Conservation (phyloP, 1,140 invertebrate genomes). For the Planococcus citri region DNA sequence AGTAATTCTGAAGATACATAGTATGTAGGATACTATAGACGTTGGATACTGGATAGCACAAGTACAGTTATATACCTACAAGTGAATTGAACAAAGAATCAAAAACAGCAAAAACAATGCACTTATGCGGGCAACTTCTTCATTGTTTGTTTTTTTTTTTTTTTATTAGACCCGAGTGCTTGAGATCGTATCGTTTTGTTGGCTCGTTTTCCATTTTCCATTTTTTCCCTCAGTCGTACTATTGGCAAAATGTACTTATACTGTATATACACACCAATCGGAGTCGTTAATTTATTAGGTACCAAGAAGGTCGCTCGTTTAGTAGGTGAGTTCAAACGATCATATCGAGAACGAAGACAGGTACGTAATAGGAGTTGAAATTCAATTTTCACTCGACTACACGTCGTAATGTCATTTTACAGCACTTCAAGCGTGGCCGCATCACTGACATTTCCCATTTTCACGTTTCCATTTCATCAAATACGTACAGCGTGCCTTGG, state of each 20-base stretch:
- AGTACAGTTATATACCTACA: no score
- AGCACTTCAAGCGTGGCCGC: background rate
- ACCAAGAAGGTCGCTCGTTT: background rate
- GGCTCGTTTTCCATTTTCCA: background rate
- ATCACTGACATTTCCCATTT: background rate
- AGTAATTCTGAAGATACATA: no score
- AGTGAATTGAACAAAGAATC: no score
- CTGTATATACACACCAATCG: background rate
- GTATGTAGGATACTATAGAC: no score
- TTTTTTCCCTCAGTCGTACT: background rate
- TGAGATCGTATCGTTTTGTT: background rate
- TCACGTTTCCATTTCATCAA: slow-evolving; percentile 3
- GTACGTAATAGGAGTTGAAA: background rate
- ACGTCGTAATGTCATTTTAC: background rate
- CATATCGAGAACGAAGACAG: background rate
- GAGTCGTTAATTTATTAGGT: background rate
- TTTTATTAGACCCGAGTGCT: background rate
- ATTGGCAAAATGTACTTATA: background rate
- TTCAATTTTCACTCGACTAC: background rate
- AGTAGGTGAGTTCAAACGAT: background rate
- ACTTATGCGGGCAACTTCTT: no score
- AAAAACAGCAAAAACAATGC: no score
- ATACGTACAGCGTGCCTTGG: background rate
- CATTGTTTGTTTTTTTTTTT: no score
- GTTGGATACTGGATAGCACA: no score